Percentiles rank a stretch among this genome's conserved stretches.
Evolutionary conservation across 2,888 invertebrate species (phyloP).

Genomic region (Saturnia japonica): DNA sequence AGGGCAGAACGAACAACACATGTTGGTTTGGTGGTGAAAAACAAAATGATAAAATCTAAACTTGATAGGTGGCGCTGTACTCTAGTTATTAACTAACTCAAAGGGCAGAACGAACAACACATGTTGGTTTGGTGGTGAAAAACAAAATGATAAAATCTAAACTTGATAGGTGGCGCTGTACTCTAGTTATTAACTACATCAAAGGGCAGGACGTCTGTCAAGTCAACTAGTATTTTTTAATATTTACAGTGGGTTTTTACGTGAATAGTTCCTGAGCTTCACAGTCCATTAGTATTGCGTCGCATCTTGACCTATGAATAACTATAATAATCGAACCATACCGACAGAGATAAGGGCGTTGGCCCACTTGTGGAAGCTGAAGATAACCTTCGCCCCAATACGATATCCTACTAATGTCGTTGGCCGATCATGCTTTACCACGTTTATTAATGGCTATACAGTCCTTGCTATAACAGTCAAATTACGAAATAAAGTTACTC

Average conservation of each 20-base stretch:
- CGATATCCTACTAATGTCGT: constrained; percentile 5
- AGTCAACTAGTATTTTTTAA: no score
- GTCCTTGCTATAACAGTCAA: not conserved
- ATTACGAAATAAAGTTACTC: not conserved
- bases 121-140: no score
- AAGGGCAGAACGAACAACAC: no score
- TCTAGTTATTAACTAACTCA: no score
- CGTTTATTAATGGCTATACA: not conserved
- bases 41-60: no score
- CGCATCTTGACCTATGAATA: not conserved
- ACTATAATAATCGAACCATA: not conserved
- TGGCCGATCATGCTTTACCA: not conserved
- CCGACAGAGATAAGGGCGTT: not conserved
- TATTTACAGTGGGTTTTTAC: not conserved
- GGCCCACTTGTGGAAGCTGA: constrained; percentile 4
- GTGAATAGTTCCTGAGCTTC: not conserved
- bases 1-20: no score
- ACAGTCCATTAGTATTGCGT: not conserved
- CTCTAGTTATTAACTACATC: no score
- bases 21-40: no score
- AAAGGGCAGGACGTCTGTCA: no score
- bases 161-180: no score
- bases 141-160: no score
- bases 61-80: no score
- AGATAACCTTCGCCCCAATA: constrained; percentile 8